Conservation (phyloP, 2,888 invertebrate species). For the Heterodera filipjevi region DNA sequence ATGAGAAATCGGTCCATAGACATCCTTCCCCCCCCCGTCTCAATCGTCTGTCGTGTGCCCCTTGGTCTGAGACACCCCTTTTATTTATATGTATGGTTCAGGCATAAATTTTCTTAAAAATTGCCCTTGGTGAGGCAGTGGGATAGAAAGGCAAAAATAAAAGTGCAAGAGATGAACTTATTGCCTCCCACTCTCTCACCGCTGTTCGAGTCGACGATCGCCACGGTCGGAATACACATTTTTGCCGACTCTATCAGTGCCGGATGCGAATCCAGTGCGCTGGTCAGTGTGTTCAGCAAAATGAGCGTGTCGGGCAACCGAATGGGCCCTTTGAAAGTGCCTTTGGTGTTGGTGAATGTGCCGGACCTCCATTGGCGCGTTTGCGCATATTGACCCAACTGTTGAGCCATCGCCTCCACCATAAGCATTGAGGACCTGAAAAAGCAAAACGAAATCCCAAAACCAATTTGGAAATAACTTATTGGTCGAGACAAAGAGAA, state of each 20-base stretch:
- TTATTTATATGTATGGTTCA: too few relatives aligned
- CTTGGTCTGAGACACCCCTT: too few relatives aligned
- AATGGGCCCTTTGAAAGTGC: constrained; percentile 72
- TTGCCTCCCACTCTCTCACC: constrained; percentile 27
- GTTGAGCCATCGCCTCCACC: constrained; percentile 84
- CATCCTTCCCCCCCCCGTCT: too few relatives aligned
- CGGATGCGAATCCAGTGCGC: constrained; percentile 72
- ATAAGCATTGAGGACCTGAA: constrained; percentile 62
- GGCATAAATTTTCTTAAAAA: too few relatives aligned
- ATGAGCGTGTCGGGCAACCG: constrained; percentile 91
- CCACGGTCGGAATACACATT: constrained; percentile 86
- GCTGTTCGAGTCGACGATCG: constrained; percentile 87
- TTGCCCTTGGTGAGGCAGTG: too few relatives aligned
- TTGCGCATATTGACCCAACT: constrained; percentile 80
- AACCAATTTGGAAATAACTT: constrained; percentile 49
- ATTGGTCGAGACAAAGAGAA: constrained; percentile 83
- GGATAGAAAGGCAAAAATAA: background rate
- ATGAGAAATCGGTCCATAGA: too few relatives aligned
- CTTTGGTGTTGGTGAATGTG: constrained; percentile 56
- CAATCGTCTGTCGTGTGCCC: too few relatives aligned
- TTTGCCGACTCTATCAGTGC: constrained; percentile 81
- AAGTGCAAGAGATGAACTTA: background rate
- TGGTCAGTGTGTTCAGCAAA: constrained; percentile 77
- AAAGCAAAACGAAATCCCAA: background rate
- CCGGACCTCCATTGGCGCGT: constrained; percentile 58